phyloP scores from a whole-genome alignment of 2,797 vertebrate genomes.

The Catamblyrhynchus diadema region DNA sequence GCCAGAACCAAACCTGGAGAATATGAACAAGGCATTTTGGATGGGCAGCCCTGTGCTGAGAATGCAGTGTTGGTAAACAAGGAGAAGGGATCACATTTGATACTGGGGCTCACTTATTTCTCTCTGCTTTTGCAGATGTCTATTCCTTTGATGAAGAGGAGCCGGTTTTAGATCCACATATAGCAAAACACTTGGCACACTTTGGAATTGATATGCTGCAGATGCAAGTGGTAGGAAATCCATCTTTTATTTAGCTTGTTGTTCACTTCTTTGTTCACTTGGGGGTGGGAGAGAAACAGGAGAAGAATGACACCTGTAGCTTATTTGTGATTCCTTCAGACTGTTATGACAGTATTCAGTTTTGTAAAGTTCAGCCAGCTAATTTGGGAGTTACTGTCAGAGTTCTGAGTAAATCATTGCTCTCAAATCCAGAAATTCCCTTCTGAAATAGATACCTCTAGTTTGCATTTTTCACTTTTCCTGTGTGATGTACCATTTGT shows the following conservation, averaged over 20 bases:
- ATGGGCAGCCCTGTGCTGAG: background rate
- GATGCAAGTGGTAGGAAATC: conserved; percentile 87
- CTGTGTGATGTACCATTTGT: background rate
- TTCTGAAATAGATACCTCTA: background rate
- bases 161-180: conserved; percentile 91
- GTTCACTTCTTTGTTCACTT: background rate
- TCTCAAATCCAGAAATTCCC: background rate
- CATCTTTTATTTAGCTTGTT: background rate
- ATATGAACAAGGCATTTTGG: background rate
- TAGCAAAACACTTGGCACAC: conserved; percentile 94
- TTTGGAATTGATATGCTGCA: conserved; percentile 98
- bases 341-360: background rate
- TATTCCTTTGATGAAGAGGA: conserved; percentile 99
- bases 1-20: background rate
- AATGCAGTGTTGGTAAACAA: background rate
- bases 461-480: background rate
- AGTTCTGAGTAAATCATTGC: background rate
- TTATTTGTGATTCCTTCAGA: background rate
- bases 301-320: background rate
- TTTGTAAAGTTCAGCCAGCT: background rate
- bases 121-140: conserved; percentile 81
- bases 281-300: background rate
- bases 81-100: background rate
- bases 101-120: background rate
- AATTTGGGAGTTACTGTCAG: background rate